Base-by-base conservation (phyloP, 2,797 vertebrate species). In the Mallotus villosus region DNA sequence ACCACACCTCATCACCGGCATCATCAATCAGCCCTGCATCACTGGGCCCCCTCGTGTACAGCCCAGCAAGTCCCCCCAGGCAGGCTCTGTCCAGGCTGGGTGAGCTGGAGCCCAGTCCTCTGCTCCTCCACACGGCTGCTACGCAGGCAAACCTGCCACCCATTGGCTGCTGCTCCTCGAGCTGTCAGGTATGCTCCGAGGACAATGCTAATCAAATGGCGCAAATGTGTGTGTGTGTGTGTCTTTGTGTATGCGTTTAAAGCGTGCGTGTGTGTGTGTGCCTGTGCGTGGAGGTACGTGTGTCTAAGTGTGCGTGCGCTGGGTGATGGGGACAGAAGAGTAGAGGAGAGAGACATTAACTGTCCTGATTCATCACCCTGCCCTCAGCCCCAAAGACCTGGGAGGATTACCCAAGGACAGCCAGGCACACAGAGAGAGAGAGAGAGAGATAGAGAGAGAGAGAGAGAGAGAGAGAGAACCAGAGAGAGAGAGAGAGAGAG, bases 21-120 rank as follows among this genome's bases (percentile, higher is more conserved):
- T 72, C 72, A 67, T 80, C 74, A 5, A 77, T 78, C 81, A 63
- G 67, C 27, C 81, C 75, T 4, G 63, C 9, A 64, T 61, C 60
- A 73, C 86, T 79, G 81, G 76, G 84, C 77, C 84, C 75, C 75
- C 81, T 85, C 65, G 62, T 88, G 81, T 67, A 32, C 61, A 29
- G 32, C 27, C 19, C 57, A 9, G 37, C 37, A 8, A 1, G 76
- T 68, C 81, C 58, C 58, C 76, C 69, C 34, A 61, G 14, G 66
- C 61, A 67, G 82, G 68, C 81, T 82, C 83, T 85, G 86, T 84
- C 83, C 75, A 1, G 81, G 83, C 25, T 88, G 83, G 86, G 83
- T 88, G 81, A 34, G 61, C 61, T 32, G 25, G 25, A 22, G 37
- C 21, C 21, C 22, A 2, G 12, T 46, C 22, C 63, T 46, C 41